Evolutionary conservation across 2,797 vertebrate species (phyloP).

Genomic region (Smutsia temminckii): DNA sequence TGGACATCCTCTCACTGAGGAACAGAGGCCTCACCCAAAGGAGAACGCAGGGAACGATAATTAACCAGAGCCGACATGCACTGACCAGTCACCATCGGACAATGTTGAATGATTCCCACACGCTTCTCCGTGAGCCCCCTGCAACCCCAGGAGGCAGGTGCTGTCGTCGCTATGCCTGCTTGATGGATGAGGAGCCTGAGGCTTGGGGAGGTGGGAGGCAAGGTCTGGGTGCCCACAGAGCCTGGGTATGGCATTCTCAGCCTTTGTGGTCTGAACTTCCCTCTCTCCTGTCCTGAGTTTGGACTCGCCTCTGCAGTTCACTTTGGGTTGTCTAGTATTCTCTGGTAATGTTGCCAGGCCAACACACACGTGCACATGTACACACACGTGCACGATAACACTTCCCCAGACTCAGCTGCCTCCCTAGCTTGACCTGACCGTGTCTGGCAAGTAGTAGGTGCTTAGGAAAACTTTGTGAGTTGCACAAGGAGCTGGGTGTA

Average conservation of each 20-base stretch:
- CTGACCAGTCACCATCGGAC: fast-evolving
- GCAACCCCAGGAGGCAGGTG: background rate
- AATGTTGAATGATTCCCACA: fast-evolving
- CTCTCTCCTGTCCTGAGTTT: background rate
- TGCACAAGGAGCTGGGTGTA: background rate
- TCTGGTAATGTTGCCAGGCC: background rate
- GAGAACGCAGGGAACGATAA: fast-evolving
- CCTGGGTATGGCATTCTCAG: fast-evolving
- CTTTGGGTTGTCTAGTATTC: background rate
- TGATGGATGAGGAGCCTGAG: background rate
- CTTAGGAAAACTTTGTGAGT: background rate
- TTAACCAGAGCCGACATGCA: fast-evolving
- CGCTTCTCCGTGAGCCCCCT: background rate
- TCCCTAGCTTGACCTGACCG: background rate
- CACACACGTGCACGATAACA: fast-evolving
- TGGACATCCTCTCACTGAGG: fast-evolving
- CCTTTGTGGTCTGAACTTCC: fast-evolving
- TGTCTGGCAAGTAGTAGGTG: background rate
- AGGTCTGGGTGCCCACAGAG: background rate
- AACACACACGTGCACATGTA: fast-evolving
- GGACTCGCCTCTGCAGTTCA: background rate
- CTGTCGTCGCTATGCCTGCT: fast-evolving
- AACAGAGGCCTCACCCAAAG: background rate
- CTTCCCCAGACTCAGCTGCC: background rate
- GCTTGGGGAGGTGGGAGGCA: too few species aligned